Base-by-base conservation (phyloP, 2,797 vertebrate genomes). In the Chrosomus eos region DNA sequence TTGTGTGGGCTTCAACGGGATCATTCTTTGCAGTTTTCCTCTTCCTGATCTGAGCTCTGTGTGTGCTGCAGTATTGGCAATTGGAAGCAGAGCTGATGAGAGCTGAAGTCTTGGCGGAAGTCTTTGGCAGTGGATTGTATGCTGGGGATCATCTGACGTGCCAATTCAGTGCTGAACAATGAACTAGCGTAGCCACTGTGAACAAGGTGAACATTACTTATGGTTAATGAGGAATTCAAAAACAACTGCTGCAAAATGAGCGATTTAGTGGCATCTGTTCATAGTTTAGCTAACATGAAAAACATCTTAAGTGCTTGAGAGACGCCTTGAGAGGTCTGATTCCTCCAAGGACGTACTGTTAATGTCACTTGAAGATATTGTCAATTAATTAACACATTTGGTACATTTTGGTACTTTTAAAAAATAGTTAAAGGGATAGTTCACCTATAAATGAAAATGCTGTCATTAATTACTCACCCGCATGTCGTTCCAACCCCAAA, bases 141-240 rank as follows among this genome's bases (percentile, higher is more conserved):
- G 64, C 72, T 72, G 48, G 74, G 28, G 82, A 76, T 84, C 51
- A 58, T 26, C 74, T 77, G 64, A 79, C 8, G 16, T 84, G 82
- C 82, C 75, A 84, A 48, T 78, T 84, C 82, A 70, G 62, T n/a
- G 28, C 75, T 45, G 26, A 84, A 84, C 53, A 71, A 84, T 79
- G 83, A 78, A 79, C 74, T 45, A 45, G 36, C 75, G 0, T 45
- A 60, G 83, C 51, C 67, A 45, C 75, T 79, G 76, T 36, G 53
- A 67, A 38, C 82, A 72, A 66, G 48, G 33, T 86, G 77, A 91
- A 90, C 83, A 88, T 91, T 90, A 91, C 89, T 92, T 89, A 60
- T 45, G 21, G 88, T 78, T 87, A 85, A 87, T 84, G 76, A 89
- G 88, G 82, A 90, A 91, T 89, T 90, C 48, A 48, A 79, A 91